A percentile compares a stretch with the other conserved stretches of the same genome.
Conservation (phyloP, 92 coral and sea anemone species). For the Chrysogorgia sp. region DNA sequence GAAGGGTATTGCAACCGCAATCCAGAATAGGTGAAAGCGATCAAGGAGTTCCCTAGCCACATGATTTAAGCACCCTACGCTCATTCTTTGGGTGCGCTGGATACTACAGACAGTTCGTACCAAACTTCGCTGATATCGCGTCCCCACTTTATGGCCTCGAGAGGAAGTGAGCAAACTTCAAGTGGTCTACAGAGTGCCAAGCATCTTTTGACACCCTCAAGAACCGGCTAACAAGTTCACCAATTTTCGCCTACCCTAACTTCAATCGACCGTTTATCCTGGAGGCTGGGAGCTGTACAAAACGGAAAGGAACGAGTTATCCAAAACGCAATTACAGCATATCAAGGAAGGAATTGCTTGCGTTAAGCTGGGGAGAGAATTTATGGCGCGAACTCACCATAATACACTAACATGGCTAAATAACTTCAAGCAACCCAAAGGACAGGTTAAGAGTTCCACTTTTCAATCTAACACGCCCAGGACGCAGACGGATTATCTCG, state of each 20-base stretch:
- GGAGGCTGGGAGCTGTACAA: conserved; percentile 29
- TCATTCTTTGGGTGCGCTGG: conserved; percentile 43
- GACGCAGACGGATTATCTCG: conserved; percentile 16
- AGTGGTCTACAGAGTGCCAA: conserved; percentile 42
- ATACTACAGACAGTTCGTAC: conserved; percentile 49
- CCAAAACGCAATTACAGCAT: conserved; percentile 5
- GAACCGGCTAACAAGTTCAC: conserved; percentile 21
- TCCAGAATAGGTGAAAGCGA: conserved; percentile 43
- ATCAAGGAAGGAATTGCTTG: conserved; percentile 8
- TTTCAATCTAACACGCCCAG: conserved; percentile 23
- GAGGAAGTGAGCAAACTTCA: conserved; percentile 20
- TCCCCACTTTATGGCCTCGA: conserved; percentile 40
- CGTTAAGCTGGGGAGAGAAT: conserved; percentile 1
- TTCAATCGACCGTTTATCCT: background rate
- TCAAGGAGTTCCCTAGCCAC: conserved; percentile 40
- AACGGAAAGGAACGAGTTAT: conserved; percentile 33
- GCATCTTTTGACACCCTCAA: conserved; percentile 22
- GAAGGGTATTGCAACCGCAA: conserved; percentile 52
- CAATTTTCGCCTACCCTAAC: background rate
- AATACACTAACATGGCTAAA: conserved; percentile 40
- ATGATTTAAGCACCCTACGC: conserved; percentile 34
- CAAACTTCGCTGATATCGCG: conserved; percentile 45
- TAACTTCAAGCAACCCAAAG: conserved; percentile 36
- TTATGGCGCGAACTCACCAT: conserved; percentile 44
- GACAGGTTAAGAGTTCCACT: conserved; percentile 18